phyloP scores from a whole-genome alignment of 2,797 vertebrate genomes.

The Pseudocheirus occidentalis region DNA sequence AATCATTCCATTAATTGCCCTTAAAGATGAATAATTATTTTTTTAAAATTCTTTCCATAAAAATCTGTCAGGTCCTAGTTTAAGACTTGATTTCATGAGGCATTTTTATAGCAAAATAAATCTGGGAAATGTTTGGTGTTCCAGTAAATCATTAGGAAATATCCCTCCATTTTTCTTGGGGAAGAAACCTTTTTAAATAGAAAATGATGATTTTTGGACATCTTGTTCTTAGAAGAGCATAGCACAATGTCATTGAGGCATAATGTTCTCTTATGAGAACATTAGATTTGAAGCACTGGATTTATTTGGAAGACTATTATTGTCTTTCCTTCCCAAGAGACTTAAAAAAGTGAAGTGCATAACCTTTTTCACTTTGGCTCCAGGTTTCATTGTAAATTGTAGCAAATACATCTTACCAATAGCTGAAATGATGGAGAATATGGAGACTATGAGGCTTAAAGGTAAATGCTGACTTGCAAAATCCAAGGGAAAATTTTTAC shows the following conservation, averaged over 20 bases:
- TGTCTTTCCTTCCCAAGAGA: not conserved
- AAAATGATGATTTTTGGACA: not conserved
- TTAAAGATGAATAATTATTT: not conserved
- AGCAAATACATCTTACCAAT: not conserved
- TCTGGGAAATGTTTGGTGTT: not conserved
- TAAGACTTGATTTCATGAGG: not conserved
- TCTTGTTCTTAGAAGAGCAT: not conserved
- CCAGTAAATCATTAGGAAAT: constrained; percentile 3
- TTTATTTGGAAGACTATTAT: not conserved
- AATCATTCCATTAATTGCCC: not conserved
- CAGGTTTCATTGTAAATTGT: not conserved
- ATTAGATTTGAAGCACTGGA: not conserved
- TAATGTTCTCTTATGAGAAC: not conserved
- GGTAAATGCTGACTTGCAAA: not conserved
- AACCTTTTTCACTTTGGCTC: not conserved
- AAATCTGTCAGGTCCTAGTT: not conserved
- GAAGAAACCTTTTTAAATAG: constrained; percentile 6
- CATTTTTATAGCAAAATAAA: not conserved
- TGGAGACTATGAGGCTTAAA: not conserved
- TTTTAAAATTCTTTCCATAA: accelerated
- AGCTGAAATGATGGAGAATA: not conserved
- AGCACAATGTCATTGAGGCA: not conserved
- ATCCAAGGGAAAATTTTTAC: not conserved
- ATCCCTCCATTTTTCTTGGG: not conserved
- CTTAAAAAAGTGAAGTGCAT: not conserved